phyloP scores from a whole-genome alignment of 92 coral and sea anemone species.

The Palythoa caribaeorum region DNA sequence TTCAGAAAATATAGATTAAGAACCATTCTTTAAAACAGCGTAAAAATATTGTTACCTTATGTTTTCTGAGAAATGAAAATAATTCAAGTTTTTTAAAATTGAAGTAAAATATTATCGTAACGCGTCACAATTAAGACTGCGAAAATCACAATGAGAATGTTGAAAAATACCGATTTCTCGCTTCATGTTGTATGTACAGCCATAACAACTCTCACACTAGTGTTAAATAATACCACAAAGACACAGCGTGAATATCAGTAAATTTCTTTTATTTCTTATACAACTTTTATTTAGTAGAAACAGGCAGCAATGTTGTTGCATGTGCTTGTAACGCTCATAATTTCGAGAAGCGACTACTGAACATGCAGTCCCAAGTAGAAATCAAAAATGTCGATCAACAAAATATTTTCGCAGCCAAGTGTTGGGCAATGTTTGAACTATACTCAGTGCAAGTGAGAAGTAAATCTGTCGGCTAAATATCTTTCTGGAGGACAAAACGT shows the following conservation, averaged over 20 bases:
- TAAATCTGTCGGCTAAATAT: slow-evolving; percentile 27
- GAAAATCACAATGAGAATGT: slow-evolving; percentile 27
- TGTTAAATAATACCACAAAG: slow-evolving; percentile 17
- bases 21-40: not conserved
- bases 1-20: not conserved
- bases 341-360: slow-evolving; percentile 21
- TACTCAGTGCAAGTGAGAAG: slow-evolving; percentile 28
- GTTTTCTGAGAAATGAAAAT: slow-evolving; percentile 22
- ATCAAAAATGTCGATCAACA: slow-evolving; percentile 8
- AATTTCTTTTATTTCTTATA: slow-evolving; percentile 11
- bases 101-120: slow-evolving; percentile 23
- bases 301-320: slow-evolving; percentile 40
- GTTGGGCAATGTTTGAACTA: slow-evolving; percentile 21
- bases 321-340: slow-evolving; percentile 6
- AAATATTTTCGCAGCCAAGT: slow-evolving; percentile 12
- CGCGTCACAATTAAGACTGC: slow-evolving; percentile 27
- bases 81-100: slow-evolving; percentile 2
- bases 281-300: slow-evolving; percentile 44
- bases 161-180: slow-evolving; percentile 23
- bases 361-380: slow-evolving; percentile 15
- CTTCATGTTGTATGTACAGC: slow-evolving; percentile 2
- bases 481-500: slow-evolving; percentile 41
- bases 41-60: not conserved
- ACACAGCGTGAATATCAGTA: slow-evolving; percentile 25
- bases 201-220: slow-evolving; percentile 16